A percentile compares a stretch with the other conserved stretches of the same genome.
These are phyloP conservation scores for Zaprionus taronus DNA, from an alignment of 1,140 invertebrate species.

Conservation along the genomic window DNA sequence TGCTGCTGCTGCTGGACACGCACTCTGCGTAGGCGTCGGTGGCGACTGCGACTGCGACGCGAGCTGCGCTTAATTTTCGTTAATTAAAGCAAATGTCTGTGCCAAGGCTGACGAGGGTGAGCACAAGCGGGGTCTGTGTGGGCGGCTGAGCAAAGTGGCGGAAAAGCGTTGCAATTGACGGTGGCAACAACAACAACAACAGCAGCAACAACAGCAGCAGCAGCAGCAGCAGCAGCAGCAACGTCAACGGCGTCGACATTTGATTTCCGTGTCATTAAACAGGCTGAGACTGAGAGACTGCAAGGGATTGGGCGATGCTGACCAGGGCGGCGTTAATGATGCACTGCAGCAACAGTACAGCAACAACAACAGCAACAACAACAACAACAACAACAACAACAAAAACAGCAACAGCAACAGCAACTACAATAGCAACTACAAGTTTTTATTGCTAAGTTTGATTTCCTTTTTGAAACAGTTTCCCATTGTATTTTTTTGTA, in stretches of 20 bases:
- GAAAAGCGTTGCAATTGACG: constrained; percentile 63
- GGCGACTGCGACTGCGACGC: constrained; percentile 18
- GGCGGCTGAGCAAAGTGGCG: constrained; percentile 44
- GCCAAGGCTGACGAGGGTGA: constrained; percentile 10
- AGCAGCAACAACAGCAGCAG: not conserved
- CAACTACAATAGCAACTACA: too few species aligned
- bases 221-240: constrained; percentile 7
- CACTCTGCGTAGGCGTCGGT: constrained; percentile 48
- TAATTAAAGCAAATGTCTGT: constrained; percentile 78
- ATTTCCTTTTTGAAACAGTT: too few species aligned
- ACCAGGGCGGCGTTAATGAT: constrained; percentile 20
- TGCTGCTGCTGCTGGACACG: constrained; percentile 6
- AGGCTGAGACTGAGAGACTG: constrained; percentile 22
- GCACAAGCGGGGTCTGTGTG: not conserved
- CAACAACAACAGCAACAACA: not conserved
- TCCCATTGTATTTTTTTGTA: too few species aligned
- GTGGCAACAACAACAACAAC: constrained; percentile 4
- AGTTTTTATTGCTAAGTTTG: too few species aligned
- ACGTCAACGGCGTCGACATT: constrained; percentile 48
- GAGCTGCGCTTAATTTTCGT: constrained; percentile 67
- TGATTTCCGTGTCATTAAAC: constrained; percentile 77
- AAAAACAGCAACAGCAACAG: too few species aligned
- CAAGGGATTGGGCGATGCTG: constrained; percentile 8
- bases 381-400: too few species aligned
- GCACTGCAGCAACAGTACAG: constrained; percentile 8